Evolutionary conservation across 2,888 invertebrate species (phyloP), one percentile per base, ranked within the genome.

Genomic region (Plebejus melissa): DNA sequence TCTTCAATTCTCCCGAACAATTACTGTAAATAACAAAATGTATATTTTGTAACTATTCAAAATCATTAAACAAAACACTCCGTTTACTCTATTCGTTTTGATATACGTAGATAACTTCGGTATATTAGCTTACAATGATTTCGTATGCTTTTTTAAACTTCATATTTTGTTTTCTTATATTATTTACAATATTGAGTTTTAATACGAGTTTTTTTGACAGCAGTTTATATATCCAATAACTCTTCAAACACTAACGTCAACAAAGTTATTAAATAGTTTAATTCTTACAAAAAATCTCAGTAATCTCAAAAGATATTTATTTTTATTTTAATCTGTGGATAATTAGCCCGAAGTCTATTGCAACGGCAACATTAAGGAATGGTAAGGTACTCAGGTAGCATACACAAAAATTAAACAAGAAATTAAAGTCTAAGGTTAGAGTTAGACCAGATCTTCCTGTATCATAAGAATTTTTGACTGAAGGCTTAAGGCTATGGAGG

Each of bases 1-100:
- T 75, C 78, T 78, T 22, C 70, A 57, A 75, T 71, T 57, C 54
- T 50, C 69, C 71, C 32, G 58, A 41, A 70, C 71, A 75, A 71
- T 22, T 22, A 22, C 75, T 50, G 71, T 50, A 16, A 72, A 72
- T 72, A 72, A 54, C 54, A 72, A 72, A 75, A 75, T 71, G 58
- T 75, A 75, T 70, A 58, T 58, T 46, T 58, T 72, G 71, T 71
- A 58, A 75, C 11, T 32, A 32, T 71, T 72, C 71, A 71, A 71
- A 71, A 70, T 58, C 36, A 71, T 75, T 28, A 28, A 75, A 41
- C 71, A 69, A 57, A 75, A 54, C 28, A 71, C 71, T 41, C 36
- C 74, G 46, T 32, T 13, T 50, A 72, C 13, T 46, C 5, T 71
- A 72, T 54, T 32, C 50, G 50, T 50, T 72, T 50, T 72, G 22